These are phyloP conservation scores for Itoplectis maculator DNA, from an alignment of 2,888 invertebrate species.

Conservation along the genomic window DNA sequence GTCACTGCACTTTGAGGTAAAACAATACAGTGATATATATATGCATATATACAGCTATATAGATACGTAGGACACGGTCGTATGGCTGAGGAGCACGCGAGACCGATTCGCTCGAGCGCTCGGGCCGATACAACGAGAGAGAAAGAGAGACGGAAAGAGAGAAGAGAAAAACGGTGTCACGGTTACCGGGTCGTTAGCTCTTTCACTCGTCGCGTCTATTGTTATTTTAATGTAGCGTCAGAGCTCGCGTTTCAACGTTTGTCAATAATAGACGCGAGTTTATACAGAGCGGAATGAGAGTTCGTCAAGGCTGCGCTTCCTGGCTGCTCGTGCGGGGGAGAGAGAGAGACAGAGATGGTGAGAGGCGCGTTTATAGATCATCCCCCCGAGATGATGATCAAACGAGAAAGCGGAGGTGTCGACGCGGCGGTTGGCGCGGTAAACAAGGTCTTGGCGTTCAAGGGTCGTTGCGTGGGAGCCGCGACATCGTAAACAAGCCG, in stretches of 20 bases:
- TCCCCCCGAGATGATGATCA: constrained; percentile 19
- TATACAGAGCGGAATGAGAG: neutral
- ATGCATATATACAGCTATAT: no score
- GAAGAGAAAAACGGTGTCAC: constrained; percentile 61
- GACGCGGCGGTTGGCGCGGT: neutral
- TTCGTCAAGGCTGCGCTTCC: constrained; percentile 2
- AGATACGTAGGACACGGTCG: neutral
- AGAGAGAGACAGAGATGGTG: no score
- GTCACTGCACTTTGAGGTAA: constrained; percentile 6
- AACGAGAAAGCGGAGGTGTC: constrained; percentile 7
- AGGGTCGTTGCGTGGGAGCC: constrained; percentile 13
- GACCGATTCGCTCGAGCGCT: constrained; percentile 35
- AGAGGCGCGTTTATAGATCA: neutral
- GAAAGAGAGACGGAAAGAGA: constrained; percentile 2
- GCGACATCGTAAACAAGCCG: constrained; percentile 27
- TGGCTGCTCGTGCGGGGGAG: no score
- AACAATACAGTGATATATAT: constrained; percentile 7
- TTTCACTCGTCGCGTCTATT: constrained; percentile 27
- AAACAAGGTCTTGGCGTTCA: constrained; percentile 23
- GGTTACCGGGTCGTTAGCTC: constrained; percentile 65
- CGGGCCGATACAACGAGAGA: neutral
- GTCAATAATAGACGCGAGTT: neutral
- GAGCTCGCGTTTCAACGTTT: neutral
- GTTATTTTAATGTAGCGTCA: constrained; percentile 14
- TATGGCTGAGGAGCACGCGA: constrained; percentile 7